A percentile compares a stretch with the other conserved stretches of the same genome.
Conservation (phyloP, 2,888 invertebrate species). For the Lepetodrilus schrolli region DNA sequence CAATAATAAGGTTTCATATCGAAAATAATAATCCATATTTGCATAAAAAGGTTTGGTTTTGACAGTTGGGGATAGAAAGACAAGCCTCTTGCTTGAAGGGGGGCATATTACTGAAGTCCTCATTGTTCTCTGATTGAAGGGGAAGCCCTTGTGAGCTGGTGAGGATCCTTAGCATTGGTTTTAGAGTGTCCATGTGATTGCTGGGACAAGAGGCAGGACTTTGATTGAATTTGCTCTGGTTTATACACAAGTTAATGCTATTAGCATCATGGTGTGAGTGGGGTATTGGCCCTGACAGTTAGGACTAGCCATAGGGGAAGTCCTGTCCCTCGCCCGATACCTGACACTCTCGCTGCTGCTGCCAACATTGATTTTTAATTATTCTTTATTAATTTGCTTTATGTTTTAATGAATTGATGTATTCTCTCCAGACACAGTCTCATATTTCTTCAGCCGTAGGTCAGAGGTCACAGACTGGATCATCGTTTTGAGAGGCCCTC, state of each 20-base stretch:
- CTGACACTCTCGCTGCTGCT: not conserved
- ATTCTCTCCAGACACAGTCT: constrained; percentile 12
- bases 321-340: constrained; percentile 22
- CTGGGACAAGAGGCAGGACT: constrained; percentile 9
- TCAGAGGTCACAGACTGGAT: constrained; percentile 10
- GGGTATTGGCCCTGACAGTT: constrained; percentile 25
- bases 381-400: constrained; percentile 28
- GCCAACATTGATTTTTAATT: constrained; percentile 27
- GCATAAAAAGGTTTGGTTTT: constrained; percentile 25
- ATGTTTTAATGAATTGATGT: constrained; percentile 32
- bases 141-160: not conserved
- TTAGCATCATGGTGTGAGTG: not conserved
- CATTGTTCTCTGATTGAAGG: not conserved
- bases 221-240: constrained; percentile 31
- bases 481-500: constrained; percentile 6
- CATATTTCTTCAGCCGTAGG: not conserved
- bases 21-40: constrained; percentile 22
- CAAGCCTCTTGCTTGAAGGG: not conserved
- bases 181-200: not conserved
- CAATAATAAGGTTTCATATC: constrained; percentile 25
- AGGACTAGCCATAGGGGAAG: constrained; percentile 13
- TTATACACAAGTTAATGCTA: constrained; percentile 26
- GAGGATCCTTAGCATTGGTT: constrained; percentile 8
- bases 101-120: constrained; percentile 5
- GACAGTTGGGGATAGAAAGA: constrained; percentile 14